These are phyloP conservation scores for Parasteatoda tepidariorum DNA, from an alignment of 1,140 invertebrate genomes.

Conservation along the genomic window DNA sequence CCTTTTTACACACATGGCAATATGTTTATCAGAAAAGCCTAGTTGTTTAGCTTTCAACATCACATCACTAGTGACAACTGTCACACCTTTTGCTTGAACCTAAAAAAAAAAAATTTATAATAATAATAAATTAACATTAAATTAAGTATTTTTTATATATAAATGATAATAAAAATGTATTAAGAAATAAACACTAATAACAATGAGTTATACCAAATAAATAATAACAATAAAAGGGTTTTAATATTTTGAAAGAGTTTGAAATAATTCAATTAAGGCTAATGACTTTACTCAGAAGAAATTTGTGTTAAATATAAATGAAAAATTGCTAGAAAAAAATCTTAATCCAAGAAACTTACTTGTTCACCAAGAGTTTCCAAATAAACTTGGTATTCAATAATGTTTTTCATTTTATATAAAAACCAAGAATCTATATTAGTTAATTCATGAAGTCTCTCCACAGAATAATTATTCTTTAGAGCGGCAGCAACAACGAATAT, in stretches of 20 bases:
- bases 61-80: slow-evolving; percentile 34
- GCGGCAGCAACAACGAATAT: slow-evolving; percentile 97
- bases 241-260: no score
- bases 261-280: no score
- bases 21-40: slow-evolving; percentile 98
- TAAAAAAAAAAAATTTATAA: slow-evolving; percentile 23
- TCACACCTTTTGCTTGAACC: slow-evolving; percentile 27
- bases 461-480: slow-evolving; percentile 79
- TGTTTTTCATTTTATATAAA: slow-evolving; percentile 93
- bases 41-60: slow-evolving; percentile 88
- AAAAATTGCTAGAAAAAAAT: no score
- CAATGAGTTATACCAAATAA: no score
- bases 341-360: slow-evolving; percentile 4
- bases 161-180: no score
- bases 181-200: no score
- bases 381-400: slow-evolving; percentile 78
- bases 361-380: slow-evolving; percentile 75
- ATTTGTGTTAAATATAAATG: no score
- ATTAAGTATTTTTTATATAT: no score
- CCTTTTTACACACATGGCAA: slow-evolving; percentile 87
- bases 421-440: slow-evolving; percentile 99
- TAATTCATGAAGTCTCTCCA: slow-evolving; percentile 87
- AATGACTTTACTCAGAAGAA: no score
- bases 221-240: no score
- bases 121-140: no score